These are phyloP conservation scores for Rhynchophorus ferrugineus DNA, from an alignment of 1,140 invertebrate genomes.

Conservation along the genomic window DNA sequence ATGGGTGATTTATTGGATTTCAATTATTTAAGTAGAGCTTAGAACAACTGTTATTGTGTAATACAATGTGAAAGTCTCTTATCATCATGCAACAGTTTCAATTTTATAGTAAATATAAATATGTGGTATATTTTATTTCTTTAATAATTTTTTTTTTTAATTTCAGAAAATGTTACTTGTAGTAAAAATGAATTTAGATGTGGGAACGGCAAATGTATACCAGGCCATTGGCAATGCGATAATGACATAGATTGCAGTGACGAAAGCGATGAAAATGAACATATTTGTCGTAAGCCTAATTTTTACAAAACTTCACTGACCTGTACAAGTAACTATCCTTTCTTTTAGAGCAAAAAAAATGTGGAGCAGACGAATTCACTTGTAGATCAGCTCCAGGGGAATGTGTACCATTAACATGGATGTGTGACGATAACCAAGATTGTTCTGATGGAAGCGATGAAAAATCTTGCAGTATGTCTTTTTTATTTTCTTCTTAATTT, in stretches of 20 bases:
- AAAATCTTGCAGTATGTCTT: constrained; percentile 73
- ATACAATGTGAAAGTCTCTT: too few relatives aligned
- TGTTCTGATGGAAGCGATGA: constrained; percentile 86
- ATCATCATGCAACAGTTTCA: too few relatives aligned
- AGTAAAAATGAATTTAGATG: constrained; percentile 54
- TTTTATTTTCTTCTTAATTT: background rate
- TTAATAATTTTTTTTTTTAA: too few relatives aligned
- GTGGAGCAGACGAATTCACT: constrained; percentile 78
- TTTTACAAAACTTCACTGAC: background rate
- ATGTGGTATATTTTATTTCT: too few relatives aligned
- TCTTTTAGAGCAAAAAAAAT: constrained; percentile 61
- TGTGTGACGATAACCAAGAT: constrained; percentile 82
- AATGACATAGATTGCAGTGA: constrained; percentile 59
- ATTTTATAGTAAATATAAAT: too few relatives aligned
- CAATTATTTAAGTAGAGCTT: too few relatives aligned
- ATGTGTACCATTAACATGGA: constrained; percentile 84
- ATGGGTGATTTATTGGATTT: too few relatives aligned
- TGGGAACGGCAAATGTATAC: constrained; percentile 59
- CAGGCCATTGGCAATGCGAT: constrained; percentile 62
- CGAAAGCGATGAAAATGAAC: constrained; percentile 64
- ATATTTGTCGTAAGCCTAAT: constrained; percentile 55
- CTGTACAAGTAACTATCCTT: background rate
- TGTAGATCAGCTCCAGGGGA: constrained; percentile 70
- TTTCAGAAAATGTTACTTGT: constrained; percentile 47
- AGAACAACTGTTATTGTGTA: too few relatives aligned